Percentiles rank a stretch among this genome's conserved stretches.
Conservation (phyloP, 2,797 vertebrate genomes). For the Darevskia nairensis region DNA sequence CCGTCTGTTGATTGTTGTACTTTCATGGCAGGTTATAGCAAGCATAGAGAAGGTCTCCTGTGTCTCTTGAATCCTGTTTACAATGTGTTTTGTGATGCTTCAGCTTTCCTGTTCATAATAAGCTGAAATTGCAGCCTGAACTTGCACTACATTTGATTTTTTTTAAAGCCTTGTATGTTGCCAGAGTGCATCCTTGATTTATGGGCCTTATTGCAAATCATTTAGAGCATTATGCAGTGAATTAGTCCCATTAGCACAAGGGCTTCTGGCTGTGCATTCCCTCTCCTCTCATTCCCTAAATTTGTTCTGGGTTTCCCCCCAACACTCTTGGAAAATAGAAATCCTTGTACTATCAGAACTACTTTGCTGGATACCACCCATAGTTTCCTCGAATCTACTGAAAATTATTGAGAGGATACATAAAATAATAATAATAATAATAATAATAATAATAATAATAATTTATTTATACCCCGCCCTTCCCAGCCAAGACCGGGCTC, state of each 20-base stretch:
- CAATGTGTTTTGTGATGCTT: background rate
- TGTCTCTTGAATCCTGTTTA: background rate
- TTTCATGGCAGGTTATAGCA: background rate
- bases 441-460: too few species aligned
- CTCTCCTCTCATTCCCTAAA: background rate
- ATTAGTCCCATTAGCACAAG: background rate
- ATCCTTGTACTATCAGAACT: too few species aligned
- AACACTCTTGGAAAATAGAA: background rate
- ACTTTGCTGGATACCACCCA: too few species aligned
- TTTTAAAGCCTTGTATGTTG: too few species aligned
- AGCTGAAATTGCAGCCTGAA: background rate
- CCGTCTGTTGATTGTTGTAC: background rate
- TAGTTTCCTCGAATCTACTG: background rate
- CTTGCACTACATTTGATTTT: background rate
- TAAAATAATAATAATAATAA: background rate
- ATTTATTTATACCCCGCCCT: too few species aligned
- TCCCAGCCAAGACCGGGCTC: too few species aligned
- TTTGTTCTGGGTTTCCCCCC: background rate
- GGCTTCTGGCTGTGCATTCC: background rate
- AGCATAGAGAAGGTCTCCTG: background rate
- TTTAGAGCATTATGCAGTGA: background rate
- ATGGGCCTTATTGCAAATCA: background rate
- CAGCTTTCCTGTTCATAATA: background rate
- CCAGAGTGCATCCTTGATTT: background rate
- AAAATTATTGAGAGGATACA: background rate